phyloP scores from a whole-genome alignment of 2,888 invertebrate genomes.

The Cryptops parisi region DNA sequence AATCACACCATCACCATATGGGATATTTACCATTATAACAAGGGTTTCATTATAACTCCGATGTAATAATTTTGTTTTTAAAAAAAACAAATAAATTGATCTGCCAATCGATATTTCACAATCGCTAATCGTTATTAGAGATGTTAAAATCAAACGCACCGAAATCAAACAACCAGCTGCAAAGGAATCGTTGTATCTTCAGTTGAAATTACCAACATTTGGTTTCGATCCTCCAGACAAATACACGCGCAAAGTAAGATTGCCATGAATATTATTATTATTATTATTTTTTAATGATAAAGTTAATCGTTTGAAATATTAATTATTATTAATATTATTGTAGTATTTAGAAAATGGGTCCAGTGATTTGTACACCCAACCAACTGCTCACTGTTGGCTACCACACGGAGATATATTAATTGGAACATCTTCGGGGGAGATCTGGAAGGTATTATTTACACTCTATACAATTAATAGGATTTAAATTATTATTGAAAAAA shows the following conservation, averaged over 20 bases:
- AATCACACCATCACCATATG: background rate
- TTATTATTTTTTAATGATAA: no score
- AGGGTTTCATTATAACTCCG: background rate
- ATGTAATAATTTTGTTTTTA: no score
- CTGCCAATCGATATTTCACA: no score
- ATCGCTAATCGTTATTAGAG: background rate
- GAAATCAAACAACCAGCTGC: background rate
- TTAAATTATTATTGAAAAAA: no score
- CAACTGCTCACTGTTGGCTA: background rate
- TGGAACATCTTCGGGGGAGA: background rate
- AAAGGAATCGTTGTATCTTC: background rate
- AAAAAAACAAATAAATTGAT: no score
- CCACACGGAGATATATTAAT: constrained; percentile 3
- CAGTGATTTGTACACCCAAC: background rate
- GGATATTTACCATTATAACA: background rate
- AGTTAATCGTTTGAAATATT: no score
- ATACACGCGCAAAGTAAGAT: background rate
- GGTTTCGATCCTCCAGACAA: background rate
- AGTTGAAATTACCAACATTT: background rate
- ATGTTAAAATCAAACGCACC: background rate
- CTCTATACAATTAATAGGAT: no score
- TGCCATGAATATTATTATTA: no score
- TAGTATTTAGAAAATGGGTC: background rate
- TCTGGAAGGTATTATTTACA: constrained; percentile 10
- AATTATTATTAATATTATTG: no score